A percentile compares a stretch with the other conserved stretches of the same genome.
These are phyloP conservation scores for Mustela nigripes DNA, from an alignment of 2,113 vertebrate genomes.

Conservation along the genomic window DNA sequence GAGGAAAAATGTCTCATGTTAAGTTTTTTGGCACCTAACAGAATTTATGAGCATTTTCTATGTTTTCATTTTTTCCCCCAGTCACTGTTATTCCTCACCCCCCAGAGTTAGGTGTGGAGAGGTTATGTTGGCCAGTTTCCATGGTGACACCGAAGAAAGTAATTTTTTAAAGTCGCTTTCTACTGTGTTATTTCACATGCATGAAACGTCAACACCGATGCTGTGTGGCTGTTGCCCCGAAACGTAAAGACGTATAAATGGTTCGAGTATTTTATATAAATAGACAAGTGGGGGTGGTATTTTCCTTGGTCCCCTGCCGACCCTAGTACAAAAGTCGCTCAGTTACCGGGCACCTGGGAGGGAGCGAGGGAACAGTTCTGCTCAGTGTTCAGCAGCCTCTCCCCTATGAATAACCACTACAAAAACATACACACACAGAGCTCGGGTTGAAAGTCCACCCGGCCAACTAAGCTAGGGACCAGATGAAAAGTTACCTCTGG, in stretches of 20 bases:
- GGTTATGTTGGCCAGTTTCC: slow-evolving; percentile 87
- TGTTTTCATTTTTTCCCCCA: slow-evolving; percentile 71
- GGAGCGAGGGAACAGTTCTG: slow-evolving; percentile 63
- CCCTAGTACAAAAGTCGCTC: slow-evolving; percentile 87
- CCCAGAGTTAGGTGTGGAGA: slow-evolving; percentile 79
- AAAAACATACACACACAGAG: background rate
- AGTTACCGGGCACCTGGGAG: slow-evolving; percentile 87
- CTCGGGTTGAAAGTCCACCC: slow-evolving; percentile 32
- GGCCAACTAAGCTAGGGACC: slow-evolving; percentile 47
- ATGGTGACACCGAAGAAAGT: slow-evolving; percentile 87
- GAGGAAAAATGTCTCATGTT: slow-evolving; percentile 73
- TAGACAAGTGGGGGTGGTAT: slow-evolving; percentile 84
- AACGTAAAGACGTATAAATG: slow-evolving; percentile 80
- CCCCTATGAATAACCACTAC: slow-evolving; percentile 83
- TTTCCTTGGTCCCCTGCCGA: slow-evolving; percentile 87
- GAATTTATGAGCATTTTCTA: slow-evolving; percentile 77
- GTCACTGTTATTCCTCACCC: slow-evolving; percentile 75
- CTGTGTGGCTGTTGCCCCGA: slow-evolving; percentile 80
- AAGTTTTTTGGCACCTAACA: slow-evolving; percentile 61
- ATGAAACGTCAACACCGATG: slow-evolving; percentile 84
- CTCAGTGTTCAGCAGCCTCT: slow-evolving; percentile 81
- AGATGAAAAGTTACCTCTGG: slow-evolving; percentile 74
- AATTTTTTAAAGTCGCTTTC: slow-evolving; percentile 85
- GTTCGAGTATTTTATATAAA: slow-evolving; percentile 82
- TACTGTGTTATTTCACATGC: slow-evolving; percentile 86